Percentiles rank a stretch among this genome's conserved stretches.
Evolutionary conservation across 2,113 vertebrate genomes (phyloP).

Genomic region (Deroptyus accipitrinus): DNA sequence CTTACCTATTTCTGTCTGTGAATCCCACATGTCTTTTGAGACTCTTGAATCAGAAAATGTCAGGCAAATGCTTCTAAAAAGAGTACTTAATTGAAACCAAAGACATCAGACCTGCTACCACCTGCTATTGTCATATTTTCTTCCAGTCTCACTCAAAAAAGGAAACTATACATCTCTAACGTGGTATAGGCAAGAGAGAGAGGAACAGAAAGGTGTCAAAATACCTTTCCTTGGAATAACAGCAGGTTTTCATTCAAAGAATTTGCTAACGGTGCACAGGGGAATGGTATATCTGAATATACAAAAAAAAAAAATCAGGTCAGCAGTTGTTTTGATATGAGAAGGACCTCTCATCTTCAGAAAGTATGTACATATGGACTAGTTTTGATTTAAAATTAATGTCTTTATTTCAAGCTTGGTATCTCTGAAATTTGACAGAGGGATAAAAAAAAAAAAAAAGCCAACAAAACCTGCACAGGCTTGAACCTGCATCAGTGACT

Average conservation of each 20-base stretch:
- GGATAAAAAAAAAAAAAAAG: not conserved
- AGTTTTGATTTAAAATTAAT: not conserved
- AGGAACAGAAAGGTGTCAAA: not conserved
- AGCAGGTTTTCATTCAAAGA: not conserved
- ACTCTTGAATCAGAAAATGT: not conserved
- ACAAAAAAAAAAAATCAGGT: not conserved
- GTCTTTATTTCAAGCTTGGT: not conserved
- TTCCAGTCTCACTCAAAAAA: not conserved
- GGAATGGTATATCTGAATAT: not conserved
- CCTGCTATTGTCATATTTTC: not conserved
- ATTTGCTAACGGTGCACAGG: not conserved
- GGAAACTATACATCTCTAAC: not conserved
- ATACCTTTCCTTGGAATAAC: not conserved
- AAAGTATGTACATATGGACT: not conserved
- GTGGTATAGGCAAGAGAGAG: not conserved
- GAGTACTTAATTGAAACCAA: not conserved
- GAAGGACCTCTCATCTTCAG: not conserved
- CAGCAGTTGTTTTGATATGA: not conserved
- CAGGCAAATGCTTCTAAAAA: not conserved
- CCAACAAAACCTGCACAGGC: accelerated
- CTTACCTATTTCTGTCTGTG: not conserved
- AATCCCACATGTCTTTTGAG: not conserved
- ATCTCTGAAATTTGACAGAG: not conserved
- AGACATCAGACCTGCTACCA: not conserved
- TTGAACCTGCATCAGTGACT: not conserved